A percentile compares a stretch with the other conserved stretches of the same genome.
These are phyloP conservation scores for Capromys pilorides DNA, from an alignment of 2,797 vertebrate genomes.

Conservation along the genomic window DNA sequence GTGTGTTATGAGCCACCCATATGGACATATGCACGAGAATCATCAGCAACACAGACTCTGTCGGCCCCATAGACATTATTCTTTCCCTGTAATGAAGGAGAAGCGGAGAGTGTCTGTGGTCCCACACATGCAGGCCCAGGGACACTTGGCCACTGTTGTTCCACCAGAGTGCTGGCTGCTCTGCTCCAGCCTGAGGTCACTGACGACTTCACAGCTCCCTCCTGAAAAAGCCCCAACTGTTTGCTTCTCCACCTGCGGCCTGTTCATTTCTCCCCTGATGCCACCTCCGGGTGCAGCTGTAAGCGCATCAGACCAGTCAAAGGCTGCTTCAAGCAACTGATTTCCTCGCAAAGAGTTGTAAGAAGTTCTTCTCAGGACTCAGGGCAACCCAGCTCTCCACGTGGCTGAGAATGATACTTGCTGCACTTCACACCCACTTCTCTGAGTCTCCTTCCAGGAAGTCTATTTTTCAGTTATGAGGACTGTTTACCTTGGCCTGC, in stretches of 20 bases:
- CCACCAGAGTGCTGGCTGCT: not conserved
- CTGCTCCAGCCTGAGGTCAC: not conserved
- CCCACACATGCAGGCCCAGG: not conserved
- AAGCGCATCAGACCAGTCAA: rapidly evolving
- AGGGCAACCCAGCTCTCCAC: not conserved
- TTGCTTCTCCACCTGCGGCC: not conserved
- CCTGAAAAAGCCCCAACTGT: not conserved
- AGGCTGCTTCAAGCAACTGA: not conserved
- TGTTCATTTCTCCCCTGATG: not conserved
- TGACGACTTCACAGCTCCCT: not conserved
- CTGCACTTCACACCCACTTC: conserved; percentile 48
- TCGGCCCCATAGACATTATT: not conserved
- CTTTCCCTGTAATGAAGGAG: not conserved
- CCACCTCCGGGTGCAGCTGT: not conserved
- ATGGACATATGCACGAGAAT: no score
- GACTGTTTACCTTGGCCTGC: conserved; percentile 72
- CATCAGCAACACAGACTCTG: not conserved
- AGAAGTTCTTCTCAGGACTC: not conserved
- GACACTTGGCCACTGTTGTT: not conserved
- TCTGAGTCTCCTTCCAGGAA: conserved; percentile 54
- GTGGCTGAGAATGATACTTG: not conserved
- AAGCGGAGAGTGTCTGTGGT: not conserved
- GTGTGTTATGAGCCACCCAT: no score
- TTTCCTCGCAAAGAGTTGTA: not conserved
- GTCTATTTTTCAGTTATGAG: conserved; percentile 58